Conservation (phyloP, 2,888 invertebrate genomes). For the Cosmopolites sordidus region DNA sequence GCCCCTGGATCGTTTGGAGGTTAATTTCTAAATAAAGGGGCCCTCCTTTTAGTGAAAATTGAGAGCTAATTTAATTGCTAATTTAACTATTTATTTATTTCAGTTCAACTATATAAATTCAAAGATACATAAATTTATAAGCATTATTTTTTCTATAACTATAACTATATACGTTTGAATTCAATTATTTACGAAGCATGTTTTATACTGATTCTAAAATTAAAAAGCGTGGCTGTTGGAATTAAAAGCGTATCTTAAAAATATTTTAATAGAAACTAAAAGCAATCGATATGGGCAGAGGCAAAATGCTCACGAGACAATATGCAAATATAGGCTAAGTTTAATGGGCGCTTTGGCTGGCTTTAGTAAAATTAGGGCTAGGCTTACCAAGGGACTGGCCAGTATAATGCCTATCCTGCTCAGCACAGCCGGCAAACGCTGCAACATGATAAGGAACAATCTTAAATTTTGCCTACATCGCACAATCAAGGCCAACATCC, state of each 20-base stretch:
- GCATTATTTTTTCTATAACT: too few relatives aligned
- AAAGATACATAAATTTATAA: too few relatives aligned
- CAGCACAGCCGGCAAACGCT: constrained; percentile 93
- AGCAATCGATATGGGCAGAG: constrained; percentile 14
- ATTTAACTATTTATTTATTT: too few relatives aligned
- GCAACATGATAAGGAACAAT: constrained; percentile 61
- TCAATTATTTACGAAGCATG: too few relatives aligned
- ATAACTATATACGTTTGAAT: too few relatives aligned
- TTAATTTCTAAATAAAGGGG: too few relatives aligned
- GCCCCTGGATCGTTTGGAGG: too few relatives aligned
- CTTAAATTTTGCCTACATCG: constrained; percentile 38
- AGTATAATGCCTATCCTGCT: constrained; percentile 94
- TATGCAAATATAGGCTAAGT: neutral
- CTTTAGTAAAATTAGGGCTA: constrained; percentile 13
- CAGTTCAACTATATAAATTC: too few relatives aligned
- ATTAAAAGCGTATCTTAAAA: constrained; percentile 19
- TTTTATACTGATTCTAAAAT: neutral
- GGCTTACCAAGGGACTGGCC: constrained; percentile 92
- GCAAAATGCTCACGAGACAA: constrained; percentile 21
- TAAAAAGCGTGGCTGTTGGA: constrained; percentile 17
- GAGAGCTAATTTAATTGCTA: too few relatives aligned
- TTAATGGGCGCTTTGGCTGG: neutral
- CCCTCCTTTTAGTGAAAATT: too few relatives aligned
- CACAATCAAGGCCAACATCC: constrained; percentile 9
- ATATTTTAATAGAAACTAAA: constrained; percentile 4